Conservation (phyloP, 2,113 vertebrate species). For the Willisornis vidua region DNA sequence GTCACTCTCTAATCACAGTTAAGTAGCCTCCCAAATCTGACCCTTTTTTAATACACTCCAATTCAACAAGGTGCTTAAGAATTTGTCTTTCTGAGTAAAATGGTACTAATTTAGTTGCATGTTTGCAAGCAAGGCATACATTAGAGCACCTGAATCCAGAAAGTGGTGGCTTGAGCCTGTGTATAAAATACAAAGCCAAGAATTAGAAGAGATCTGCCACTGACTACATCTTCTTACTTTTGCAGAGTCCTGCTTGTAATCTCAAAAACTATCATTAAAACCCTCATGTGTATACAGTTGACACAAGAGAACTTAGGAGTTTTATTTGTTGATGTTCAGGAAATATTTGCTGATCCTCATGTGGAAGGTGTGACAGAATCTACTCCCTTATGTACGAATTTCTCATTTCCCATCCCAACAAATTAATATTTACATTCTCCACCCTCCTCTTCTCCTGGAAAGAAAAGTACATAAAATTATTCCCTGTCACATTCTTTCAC, state of each 20-base stretch:
- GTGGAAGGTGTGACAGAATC: neutral
- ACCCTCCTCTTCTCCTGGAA: neutral
- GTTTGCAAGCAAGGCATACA: neutral
- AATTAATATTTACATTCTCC: slow-evolving; percentile 1
- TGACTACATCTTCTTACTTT: neutral
- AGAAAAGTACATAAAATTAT: neutral
- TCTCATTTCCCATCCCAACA: neutral
- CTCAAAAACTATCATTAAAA: neutral
- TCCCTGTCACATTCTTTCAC: neutral
- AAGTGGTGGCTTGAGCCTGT: neutral
- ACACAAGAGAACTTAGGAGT: neutral
- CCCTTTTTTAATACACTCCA: neutral
- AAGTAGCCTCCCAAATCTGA: neutral
- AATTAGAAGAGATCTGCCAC: neutral
- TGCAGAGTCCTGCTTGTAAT: neutral
- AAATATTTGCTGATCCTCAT: neutral
- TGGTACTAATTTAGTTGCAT: neutral
- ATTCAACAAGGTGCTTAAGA: neutral
- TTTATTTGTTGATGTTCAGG: neutral
- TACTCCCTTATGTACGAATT: neutral
- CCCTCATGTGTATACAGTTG: rapidly evolving
- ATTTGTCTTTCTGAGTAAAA: neutral
- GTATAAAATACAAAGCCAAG: neutral
- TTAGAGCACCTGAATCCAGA: neutral
- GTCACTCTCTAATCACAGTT: neutral